Percentiles rank a stretch among this genome's conserved stretches.
Conservation (phyloP, 2,888 invertebrate species). For the Cosmia trapezina region DNA sequence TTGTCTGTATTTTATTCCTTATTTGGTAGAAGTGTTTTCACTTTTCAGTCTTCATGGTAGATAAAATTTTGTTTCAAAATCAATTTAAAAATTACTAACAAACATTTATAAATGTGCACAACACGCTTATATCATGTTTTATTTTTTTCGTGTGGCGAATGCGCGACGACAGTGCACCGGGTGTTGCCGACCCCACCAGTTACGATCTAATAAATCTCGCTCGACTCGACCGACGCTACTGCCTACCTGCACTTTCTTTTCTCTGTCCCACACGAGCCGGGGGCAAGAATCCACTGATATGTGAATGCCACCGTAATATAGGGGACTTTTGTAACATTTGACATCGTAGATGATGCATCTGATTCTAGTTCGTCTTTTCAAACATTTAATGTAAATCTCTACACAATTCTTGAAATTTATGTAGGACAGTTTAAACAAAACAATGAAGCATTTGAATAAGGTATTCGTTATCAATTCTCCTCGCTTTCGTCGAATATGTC, state of each 20-base stretch:
- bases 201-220: constrained; percentile 89
- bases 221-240: constrained; percentile 76
- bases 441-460: constrained; percentile 59
- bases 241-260: constrained; percentile 89
- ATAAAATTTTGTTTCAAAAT: constrained; percentile 1
- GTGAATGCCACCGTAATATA: constrained; percentile 75
- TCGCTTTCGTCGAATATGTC: constrained; percentile 53
- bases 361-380: constrained; percentile 40
- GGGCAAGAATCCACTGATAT: constrained; percentile 74
- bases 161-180: constrained; percentile 77
- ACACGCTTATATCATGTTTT: constrained; percentile 58
- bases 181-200: constrained; percentile 85
- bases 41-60: neutral
- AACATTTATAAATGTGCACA: constrained; percentile 43
- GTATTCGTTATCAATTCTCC: constrained; percentile 60
- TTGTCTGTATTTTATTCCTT: neutral
- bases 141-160: constrained; percentile 69
- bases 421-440: constrained; percentile 58
- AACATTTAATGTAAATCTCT: constrained; percentile 44
- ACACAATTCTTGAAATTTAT: constrained; percentile 55
- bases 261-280: constrained; percentile 84
- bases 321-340: constrained; percentile 74
- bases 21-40: constrained; percentile 2
- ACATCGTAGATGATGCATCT: constrained; percentile 64
- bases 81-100: constrained; percentile 35